Conservation (phyloP, 2,888 invertebrate species). For the Leptinotarsa tumamoca region DNA sequence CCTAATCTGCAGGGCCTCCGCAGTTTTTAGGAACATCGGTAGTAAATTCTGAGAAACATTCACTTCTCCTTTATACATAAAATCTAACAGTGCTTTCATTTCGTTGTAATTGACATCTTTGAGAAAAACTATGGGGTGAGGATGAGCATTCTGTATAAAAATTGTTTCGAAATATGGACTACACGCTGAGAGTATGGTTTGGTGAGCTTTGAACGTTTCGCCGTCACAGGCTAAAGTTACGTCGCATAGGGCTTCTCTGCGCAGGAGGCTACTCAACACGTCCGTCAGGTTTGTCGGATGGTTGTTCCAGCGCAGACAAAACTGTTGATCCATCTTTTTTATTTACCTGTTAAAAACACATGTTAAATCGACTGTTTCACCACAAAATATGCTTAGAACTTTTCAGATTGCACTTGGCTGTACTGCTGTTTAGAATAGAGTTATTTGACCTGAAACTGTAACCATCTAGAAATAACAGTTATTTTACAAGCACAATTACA, state of each 20-base stretch:
- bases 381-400: slow-evolving; percentile 31
- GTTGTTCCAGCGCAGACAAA: slow-evolving; percentile 95
- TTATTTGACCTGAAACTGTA: slow-evolving; percentile 67
- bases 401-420: slow-evolving; percentile 41
- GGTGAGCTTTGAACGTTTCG: slow-evolving; percentile 91
- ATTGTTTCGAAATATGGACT: slow-evolving; percentile 94
- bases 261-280: slow-evolving; percentile 87
- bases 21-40: slow-evolving; percentile 91
- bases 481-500: slow-evolving; percentile 60
- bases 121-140: slow-evolving; percentile 92
- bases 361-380: slow-evolving; percentile 41
- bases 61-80: slow-evolving; percentile 87
- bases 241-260: slow-evolving; percentile 91
- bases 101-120: slow-evolving; percentile 92
- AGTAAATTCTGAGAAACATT: slow-evolving; percentile 92
- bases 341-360: slow-evolving; percentile 49
- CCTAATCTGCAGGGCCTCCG: slow-evolving; percentile 90
- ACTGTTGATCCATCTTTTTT: slow-evolving; percentile 78
- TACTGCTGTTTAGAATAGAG: slow-evolving; percentile 61
- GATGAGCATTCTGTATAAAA: slow-evolving; percentile 89
- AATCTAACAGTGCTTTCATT: slow-evolving; percentile 90
- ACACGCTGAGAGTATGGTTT: slow-evolving; percentile 92
- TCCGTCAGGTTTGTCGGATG: slow-evolving; percentile 92
- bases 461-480: slow-evolving; percentile 66
- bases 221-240: slow-evolving; percentile 93